Conservation (phyloP, 2,888 invertebrate species). For the Acrobeloides nanus region DNA sequence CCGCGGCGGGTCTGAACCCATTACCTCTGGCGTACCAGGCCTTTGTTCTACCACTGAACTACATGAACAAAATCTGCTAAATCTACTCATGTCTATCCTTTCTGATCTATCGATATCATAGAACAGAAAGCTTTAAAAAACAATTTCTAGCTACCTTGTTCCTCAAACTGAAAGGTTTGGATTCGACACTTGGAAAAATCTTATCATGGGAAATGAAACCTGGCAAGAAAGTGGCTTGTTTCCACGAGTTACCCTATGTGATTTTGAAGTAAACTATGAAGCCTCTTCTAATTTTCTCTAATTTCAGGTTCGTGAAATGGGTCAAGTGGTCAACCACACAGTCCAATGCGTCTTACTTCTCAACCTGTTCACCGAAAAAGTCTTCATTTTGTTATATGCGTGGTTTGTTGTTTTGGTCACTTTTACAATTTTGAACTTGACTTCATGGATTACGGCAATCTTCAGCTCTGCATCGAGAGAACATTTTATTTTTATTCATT, state of each 20-base stretch:
- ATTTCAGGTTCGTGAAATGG: slow-evolving; percentile 49
- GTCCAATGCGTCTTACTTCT: slow-evolving; percentile 50
- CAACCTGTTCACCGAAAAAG: slow-evolving; percentile 50
- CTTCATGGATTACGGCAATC: slow-evolving; percentile 40
- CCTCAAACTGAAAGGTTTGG: slow-evolving; percentile 35
- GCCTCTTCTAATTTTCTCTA: neutral
- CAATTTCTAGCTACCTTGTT: too few relatives aligned
- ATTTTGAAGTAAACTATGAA: slow-evolving; percentile 38
- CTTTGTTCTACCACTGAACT: too few relatives aligned
- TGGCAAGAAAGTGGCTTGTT: slow-evolving; percentile 49
- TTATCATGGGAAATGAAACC: slow-evolving; percentile 39
- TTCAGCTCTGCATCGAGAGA: slow-evolving; percentile 36
- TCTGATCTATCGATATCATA: too few relatives aligned
- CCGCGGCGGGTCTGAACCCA: too few relatives aligned
- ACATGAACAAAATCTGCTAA: too few relatives aligned
- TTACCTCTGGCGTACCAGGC: too few relatives aligned
- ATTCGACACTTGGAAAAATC: slow-evolving; percentile 33
- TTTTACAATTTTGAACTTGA: slow-evolving; percentile 40
- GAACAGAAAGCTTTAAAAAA: too few relatives aligned
- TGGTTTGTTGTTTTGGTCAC: slow-evolving; percentile 43
- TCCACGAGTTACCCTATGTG: slow-evolving; percentile 51
- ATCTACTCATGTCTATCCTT: too few relatives aligned
- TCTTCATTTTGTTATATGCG: slow-evolving; percentile 18
- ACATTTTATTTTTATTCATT: slow-evolving; percentile 46
- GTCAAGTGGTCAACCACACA: slow-evolving; percentile 47